phyloP scores from a whole-genome alignment of 2,113 vertebrate species.

The Eulemur rufifrons region DNA sequence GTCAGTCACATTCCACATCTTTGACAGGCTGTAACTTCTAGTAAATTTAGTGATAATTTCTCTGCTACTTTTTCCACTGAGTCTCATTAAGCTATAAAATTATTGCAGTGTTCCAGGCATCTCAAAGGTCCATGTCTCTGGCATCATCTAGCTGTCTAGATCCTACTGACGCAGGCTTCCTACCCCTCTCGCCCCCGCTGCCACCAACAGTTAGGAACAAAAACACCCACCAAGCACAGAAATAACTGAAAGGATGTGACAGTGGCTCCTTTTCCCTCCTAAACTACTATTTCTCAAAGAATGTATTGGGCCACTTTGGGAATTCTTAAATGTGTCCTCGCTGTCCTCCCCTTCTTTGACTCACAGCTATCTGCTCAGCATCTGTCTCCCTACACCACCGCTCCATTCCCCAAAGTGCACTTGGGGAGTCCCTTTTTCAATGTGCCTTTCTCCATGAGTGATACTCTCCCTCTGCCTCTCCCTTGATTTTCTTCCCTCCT shows the following conservation, averaged over 20 bases:
- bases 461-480: background rate
- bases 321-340: background rate
- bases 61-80: conserved; percentile 27
- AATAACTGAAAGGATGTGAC: background rate
- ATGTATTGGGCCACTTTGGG: background rate
- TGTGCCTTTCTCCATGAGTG: background rate
- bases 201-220: background rate
- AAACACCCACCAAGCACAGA: background rate
- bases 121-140: background rate
- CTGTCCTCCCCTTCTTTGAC: background rate
- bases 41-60: conserved; percentile 29
- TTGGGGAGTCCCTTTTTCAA: background rate
- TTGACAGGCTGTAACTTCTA: conserved; percentile 28
- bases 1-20: conserved; percentile 24
- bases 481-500: background rate
- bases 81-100: conserved; percentile 15
- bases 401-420: background rate
- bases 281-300: background rate
- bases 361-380: background rate
- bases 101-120: background rate
- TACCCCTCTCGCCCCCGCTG: background rate
- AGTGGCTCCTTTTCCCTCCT: background rate
- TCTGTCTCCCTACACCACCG: background rate
- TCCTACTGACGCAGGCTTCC: background rate
- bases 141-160: background rate